phyloP scores from a whole-genome alignment of 2,113 vertebrate species.

The Oncorhynchus keta region DNA sequence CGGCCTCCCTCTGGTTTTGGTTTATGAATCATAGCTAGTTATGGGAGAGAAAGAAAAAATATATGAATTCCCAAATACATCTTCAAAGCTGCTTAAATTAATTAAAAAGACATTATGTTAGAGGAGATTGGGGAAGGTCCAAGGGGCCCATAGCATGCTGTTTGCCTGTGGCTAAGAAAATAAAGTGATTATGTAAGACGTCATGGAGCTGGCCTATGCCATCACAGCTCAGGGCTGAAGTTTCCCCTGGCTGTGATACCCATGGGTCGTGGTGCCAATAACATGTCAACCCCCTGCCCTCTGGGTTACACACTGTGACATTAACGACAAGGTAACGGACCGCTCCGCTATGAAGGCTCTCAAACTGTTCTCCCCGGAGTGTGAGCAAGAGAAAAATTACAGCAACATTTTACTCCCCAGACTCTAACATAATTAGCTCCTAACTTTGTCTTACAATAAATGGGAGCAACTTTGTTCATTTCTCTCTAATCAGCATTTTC shows the following conservation, averaged over 20 bases:
- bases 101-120: slow-evolving; percentile 58
- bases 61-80: slow-evolving; percentile 40
- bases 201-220: slow-evolving; percentile 23
- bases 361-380: neutral
- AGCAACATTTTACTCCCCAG: neutral
- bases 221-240: slow-evolving; percentile 15
- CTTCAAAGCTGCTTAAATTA: slow-evolving; percentile 50
- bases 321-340: neutral
- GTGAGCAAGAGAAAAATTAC: neutral
- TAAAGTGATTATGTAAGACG: slow-evolving; percentile 45
- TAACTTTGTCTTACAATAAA: neutral
- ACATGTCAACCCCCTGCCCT: slow-evolving; percentile 19
- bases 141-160: slow-evolving; percentile 21
- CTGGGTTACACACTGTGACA: slow-evolving; percentile 23
- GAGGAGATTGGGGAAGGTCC: slow-evolving; percentile 25
- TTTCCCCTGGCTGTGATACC: slow-evolving; percentile 20
- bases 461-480: neutral
- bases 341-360: neutral
- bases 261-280: slow-evolving; percentile 29
- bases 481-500: neutral
- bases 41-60: slow-evolving; percentile 7
- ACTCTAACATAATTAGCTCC: slow-evolving; percentile 13
- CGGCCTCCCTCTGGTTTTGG: slow-evolving; percentile 14
- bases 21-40: slow-evolving; percentile 11
- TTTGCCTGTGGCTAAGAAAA: slow-evolving; percentile 44